Evolutionary conservation across 2,888 invertebrate genomes (phyloP).

Genomic region (Dolichopus griseipennis): DNA sequence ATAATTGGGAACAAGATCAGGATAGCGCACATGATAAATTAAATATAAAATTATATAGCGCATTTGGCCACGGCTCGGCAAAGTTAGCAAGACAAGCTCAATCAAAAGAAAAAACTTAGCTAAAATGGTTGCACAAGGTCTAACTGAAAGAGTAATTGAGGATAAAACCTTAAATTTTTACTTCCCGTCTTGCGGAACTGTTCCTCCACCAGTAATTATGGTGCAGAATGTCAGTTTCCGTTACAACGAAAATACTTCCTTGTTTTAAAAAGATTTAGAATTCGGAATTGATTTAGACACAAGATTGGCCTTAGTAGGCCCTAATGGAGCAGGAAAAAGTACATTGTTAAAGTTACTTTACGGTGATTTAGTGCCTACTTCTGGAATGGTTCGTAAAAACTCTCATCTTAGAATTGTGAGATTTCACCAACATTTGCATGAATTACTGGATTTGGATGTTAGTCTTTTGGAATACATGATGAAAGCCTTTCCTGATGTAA

Average conservation of each 20-base stretch:
- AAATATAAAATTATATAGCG: slow-evolving; percentile 98
- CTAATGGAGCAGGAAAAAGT: slow-evolving; percentile 98
- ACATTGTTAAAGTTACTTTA: slow-evolving; percentile 92
- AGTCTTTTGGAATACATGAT: slow-evolving; percentile 98
- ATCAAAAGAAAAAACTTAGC: slow-evolving; percentile 98
- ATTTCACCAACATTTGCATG: slow-evolving; percentile 98
- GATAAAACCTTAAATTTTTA: slow-evolving; percentile 92
- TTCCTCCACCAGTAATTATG: slow-evolving; percentile 99
- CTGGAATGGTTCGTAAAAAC: slow-evolving; percentile 96
- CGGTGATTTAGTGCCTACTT: slow-evolving; percentile 88
- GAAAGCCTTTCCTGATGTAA: slow-evolving; percentile 90
- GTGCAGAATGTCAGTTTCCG: slow-evolving; percentile 97
- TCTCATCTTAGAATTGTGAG: slow-evolving; percentile 84
- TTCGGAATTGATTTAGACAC: slow-evolving; percentile 99
- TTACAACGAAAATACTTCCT: slow-evolving; percentile 76
- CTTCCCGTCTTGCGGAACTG: slow-evolving; percentile 90
- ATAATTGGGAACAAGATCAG: slow-evolving; percentile 99
- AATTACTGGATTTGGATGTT: slow-evolving; percentile 85
- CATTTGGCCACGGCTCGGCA: slow-evolving; percentile 98
- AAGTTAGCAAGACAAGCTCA: slow-evolving; percentile 98
- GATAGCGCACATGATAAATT: slow-evolving; percentile 99
- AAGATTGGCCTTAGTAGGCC: slow-evolving; percentile 87
- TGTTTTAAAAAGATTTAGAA: slow-evolving; percentile 94
- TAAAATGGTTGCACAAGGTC: slow-evolving; percentile 97
- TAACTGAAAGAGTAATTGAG: slow-evolving; percentile 86